phyloP scores from a whole-genome alignment of 2,888 invertebrate genomes.

The Norana najaformis region DNA sequence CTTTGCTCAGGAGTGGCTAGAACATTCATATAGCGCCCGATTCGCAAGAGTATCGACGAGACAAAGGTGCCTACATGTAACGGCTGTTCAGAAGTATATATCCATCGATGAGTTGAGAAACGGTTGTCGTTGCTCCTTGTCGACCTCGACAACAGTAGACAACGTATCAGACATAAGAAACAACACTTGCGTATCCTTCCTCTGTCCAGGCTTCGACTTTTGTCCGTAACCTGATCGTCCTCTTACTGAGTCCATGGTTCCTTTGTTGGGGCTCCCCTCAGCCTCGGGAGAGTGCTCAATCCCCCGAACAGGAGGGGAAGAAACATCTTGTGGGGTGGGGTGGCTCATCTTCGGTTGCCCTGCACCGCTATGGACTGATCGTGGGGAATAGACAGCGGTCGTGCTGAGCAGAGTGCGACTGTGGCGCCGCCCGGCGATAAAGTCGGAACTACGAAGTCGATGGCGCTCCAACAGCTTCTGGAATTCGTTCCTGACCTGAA shows the following conservation, averaged over 20 bases:
- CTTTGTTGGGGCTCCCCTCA: background rate
- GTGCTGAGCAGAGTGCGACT: background rate
- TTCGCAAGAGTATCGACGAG: too few species aligned
- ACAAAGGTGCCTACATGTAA: too few species aligned
- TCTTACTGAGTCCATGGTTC: background rate
- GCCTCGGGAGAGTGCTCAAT: background rate
- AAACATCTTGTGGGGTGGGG: background rate
- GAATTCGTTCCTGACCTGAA: constrained; percentile 9
- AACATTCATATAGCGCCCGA: background rate
- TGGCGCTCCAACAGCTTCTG: background rate
- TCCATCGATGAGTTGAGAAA: background rate
- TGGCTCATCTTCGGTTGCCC: background rate
- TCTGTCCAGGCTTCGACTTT: background rate
- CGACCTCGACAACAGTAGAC: background rate
- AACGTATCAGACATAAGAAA: constrained; percentile 14
- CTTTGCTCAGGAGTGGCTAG: too few species aligned
- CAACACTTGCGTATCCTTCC: constrained; percentile 16
- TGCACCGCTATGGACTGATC: background rate
- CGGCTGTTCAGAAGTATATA: background rate
- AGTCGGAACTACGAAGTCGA: background rate
- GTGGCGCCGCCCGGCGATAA: background rate
- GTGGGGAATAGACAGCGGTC: background rate
- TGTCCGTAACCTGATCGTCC: background rate
- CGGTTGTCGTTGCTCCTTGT: constrained; percentile 19
- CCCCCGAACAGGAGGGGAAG: background rate